Evolutionary conservation across 1,140 invertebrate genomes (phyloP).

Genomic region (Drosophila azteca): DNA sequence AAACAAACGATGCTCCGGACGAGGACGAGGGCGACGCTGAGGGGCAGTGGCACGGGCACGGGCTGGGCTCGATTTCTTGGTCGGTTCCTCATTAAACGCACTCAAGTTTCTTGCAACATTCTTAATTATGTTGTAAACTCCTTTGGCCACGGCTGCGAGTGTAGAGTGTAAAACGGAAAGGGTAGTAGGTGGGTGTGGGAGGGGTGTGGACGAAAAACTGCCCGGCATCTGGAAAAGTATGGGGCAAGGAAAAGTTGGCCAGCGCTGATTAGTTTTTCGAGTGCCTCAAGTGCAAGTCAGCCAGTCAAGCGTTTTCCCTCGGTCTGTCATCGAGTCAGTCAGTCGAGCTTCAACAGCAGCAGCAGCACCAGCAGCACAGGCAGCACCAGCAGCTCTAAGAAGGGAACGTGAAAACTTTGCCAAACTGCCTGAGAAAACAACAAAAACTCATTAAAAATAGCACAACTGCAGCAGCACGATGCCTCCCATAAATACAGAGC

Average conservation of each 20-base stretch:
- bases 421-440: conserved; percentile 47
- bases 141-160: conserved; percentile 35
- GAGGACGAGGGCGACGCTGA: neutral
- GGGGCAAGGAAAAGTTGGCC: conserved; percentile 38
- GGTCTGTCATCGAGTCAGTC: conserved; percentile 48
- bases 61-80: conserved; percentile 26
- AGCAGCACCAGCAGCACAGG: conserved; percentile 42
- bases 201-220: conserved; percentile 12
- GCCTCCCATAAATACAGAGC: conserved; percentile 57
- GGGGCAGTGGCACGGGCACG: neutral
- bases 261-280: conserved; percentile 78
- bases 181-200: neutral
- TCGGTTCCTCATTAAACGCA: conserved; percentile 73
- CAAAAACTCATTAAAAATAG: conserved; percentile 78
- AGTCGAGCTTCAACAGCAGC: conserved; percentile 18
- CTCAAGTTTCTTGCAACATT: conserved; percentile 72
- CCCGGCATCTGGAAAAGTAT: conserved; percentile 19
- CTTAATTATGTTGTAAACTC: conserved; percentile 79
- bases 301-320: conserved; percentile 61
- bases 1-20: conserved; percentile 51
- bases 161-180: conserved; percentile 13
- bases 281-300: conserved; percentile 70
- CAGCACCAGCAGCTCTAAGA: conserved; percentile 27
- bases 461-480: conserved; percentile 72
- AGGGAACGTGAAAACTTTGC: conserved; percentile 19